phyloP scores from a whole-genome alignment of 2,888 invertebrate genomes.

The Limulus polyphemus region DNA sequence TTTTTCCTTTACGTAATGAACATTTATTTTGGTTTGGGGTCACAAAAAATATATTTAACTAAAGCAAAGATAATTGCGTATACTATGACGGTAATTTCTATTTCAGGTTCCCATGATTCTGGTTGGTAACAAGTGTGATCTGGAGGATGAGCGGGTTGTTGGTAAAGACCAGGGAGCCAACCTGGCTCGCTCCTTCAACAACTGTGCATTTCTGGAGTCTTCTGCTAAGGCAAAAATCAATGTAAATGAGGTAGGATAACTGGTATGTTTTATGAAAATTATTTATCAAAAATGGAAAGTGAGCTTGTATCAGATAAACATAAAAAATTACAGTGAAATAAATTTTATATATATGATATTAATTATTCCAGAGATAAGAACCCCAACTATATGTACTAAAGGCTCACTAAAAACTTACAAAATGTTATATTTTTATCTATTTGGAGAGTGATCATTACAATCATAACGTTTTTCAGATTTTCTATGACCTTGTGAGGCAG shows the following conservation, averaged over 20 bases:
- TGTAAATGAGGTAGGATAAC: slow-evolving; percentile 66
- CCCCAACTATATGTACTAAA: too few species aligned
- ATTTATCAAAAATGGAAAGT: too few species aligned
- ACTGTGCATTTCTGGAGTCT: slow-evolving; percentile 99
- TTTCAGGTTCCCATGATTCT: slow-evolving; percentile 75
- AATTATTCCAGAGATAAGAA: neutral
- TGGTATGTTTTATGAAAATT: too few species aligned
- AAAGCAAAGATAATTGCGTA: too few species aligned
- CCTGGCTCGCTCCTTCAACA: slow-evolving; percentile 83
- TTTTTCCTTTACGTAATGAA: too few species aligned
- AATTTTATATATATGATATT: too few species aligned
- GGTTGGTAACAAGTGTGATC: slow-evolving; percentile 99
- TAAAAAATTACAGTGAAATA: too few species aligned
- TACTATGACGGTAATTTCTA: too few species aligned
- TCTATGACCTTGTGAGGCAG: slow-evolving; percentile 99
- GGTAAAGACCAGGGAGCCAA: slow-evolving; percentile 96
- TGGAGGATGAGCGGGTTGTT: slow-evolving; percentile 98
- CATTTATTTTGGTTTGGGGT: too few species aligned
- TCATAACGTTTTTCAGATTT: slow-evolving; percentile 54
- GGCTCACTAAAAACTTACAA: too few species aligned
- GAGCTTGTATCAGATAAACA: too few species aligned
- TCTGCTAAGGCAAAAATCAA: slow-evolving; percentile 99
- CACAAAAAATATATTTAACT: too few species aligned
- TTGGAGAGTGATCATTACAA: neutral
- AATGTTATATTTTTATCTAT: neutral